Evolutionary conservation across 1,140 invertebrate genomes (phyloP).

Genomic region (Helicoverpa armigera): DNA sequence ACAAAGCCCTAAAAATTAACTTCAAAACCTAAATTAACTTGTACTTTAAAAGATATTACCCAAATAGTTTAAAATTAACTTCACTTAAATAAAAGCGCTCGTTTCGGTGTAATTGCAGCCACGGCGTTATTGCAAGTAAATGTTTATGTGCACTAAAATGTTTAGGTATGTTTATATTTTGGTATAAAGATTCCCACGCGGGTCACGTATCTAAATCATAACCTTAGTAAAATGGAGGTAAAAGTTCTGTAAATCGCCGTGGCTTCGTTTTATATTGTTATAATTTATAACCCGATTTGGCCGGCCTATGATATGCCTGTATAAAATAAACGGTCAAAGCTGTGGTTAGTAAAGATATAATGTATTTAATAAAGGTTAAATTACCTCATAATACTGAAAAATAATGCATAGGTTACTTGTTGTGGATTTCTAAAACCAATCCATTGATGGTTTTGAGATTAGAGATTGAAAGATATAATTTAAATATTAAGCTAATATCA

Average conservation of each 20-base stretch:
- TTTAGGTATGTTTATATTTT: constrained; percentile 34
- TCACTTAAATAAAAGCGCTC: constrained; percentile 13
- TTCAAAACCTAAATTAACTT: constrained; percentile 4
- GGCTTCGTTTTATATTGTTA: constrained; percentile 32
- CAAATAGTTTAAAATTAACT: neutral
- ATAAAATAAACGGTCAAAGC: too few relatives aligned
- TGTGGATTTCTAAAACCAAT: too few relatives aligned
- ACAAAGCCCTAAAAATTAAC: neutral
- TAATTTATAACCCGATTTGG: too few relatives aligned
- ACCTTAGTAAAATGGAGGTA: neutral
- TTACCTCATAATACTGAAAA: too few relatives aligned
- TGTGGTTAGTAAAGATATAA: too few relatives aligned
- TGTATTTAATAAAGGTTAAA: too few relatives aligned
- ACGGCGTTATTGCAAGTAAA: constrained; percentile 11
- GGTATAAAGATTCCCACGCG: neutral
- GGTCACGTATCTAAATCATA: constrained; percentile 52
- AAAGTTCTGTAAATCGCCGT: neutral
- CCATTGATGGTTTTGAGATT: too few relatives aligned
- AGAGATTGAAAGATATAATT: too few relatives aligned
- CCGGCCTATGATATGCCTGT: too few relatives aligned
- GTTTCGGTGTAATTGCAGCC: constrained; percentile 23
- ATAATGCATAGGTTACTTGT: too few relatives aligned
- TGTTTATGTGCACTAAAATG: constrained; percentile 35
- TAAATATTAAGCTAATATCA: too few relatives aligned
- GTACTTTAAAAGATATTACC: neutral